Base-by-base conservation (phyloP, 2,113 vertebrate genomes). In the Canis aureus region DNA sequence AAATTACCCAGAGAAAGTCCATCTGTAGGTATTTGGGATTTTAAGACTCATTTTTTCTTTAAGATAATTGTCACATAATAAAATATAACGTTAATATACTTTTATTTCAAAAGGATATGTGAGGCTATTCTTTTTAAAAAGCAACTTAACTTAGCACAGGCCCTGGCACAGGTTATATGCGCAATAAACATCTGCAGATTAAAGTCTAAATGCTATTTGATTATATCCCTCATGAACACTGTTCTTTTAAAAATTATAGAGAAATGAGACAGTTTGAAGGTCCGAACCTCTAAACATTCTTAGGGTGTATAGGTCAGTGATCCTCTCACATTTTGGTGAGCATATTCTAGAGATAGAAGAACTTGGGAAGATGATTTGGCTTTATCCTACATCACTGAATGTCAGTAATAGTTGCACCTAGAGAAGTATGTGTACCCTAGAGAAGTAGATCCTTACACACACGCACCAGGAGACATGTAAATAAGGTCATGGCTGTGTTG, bases 11-110 rank as follows among this genome's bases (percentile, higher is more conserved):
- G n/a, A 91, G 51, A 80, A 80, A 81, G 69, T 73, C 22, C 66
- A 10, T 43, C 11, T 95, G 29, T 67, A 55, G 22, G 25, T 76
- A 69, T n/a, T 8, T 51, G 22, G 25, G 20, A 94, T 88, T 94
- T 88, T 90, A 93, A 92, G 69, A 91, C 13, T 89, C n/a, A 25
- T 53, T 96, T 20, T 86, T 96, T 83, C 60, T 89, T 62, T 29
- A 87, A 78, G 60, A 60, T 91, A 88, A 78, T 93, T 89, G 59
- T 22, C n/a, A 27, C 51, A 9, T 53, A 78, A 92, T 62, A 79
- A 84, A 85, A 73, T 27, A 29, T 2, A 95, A 35, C 11, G 35
- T 96, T 88, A 80, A 69, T 51, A n/a, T 85, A 66, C 83, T 87
- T 92, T 83, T 60, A 55, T 95, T 85, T 66, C 27, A 3, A 35